Evolutionary conservation across 1,140 invertebrate genomes (phyloP), one percentile per base, ranked within the genome.

Genomic region (Schlechtendalia chinensis): DNA sequence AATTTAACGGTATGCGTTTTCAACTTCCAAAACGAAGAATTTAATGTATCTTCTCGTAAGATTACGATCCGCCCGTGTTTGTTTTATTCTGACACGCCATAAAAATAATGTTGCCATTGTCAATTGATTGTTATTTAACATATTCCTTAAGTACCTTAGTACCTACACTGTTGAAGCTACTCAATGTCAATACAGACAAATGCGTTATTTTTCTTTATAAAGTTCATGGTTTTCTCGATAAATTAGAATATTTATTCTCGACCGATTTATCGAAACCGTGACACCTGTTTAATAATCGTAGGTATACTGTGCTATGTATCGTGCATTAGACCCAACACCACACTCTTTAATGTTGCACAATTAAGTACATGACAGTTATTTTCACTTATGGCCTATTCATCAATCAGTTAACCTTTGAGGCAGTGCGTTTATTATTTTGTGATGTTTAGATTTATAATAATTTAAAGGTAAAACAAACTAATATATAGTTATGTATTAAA

Each of bases 351-450:
- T 32, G 45, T 71, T 71, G 45, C 45, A 71, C 67, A 71, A 71
- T 53, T 32, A 50, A 17, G 67, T 53, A 27, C 50, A 53, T 24
- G 50, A 74, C 71, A 56, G 27, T 58, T 56, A 74, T 74, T 74
- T 74, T 74, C 71, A 74, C 50, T 74, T 39, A 56, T 74, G 27
- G 71, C 71, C 71, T 32, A 74, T 12, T 56, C 71, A 58, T 74
- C 71, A 74, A 58, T 56, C 71, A 58, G 54, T 11, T 74, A 58
- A 74, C 71, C 71, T 74, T 74, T 74, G 71, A 56, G 58, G 22
- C 14, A 53, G 22, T 22, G 39, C 1, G 19, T 54, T 54, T n/a
- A 50, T 74, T 74, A 22, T 56, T 58, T 74, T 19, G 10, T 19
- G 11, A 50, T 32, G 67, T 50, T 24, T 17, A 50, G 39, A 47